These are phyloP conservation scores for Parnassius smintheus DNA, from an alignment of 2,888 invertebrate species.

Conservation along the genomic window DNA sequence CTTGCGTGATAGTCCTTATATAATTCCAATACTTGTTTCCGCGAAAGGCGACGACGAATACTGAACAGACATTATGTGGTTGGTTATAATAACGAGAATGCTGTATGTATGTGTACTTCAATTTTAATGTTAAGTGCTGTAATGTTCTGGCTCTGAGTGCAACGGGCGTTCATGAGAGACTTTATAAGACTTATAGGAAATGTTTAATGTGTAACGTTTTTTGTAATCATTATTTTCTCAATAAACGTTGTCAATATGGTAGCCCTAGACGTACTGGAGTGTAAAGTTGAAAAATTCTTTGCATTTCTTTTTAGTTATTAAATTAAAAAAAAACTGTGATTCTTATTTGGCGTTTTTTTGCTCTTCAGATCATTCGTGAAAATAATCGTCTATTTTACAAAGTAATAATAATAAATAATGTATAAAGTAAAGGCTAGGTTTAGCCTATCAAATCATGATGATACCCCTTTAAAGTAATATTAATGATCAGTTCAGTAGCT, in stretches of 20 bases:
- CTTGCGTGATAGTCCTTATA: slow-evolving; percentile 42
- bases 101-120: slow-evolving; percentile 36
- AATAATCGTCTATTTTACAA: background rate
- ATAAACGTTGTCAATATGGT: slow-evolving; percentile 70
- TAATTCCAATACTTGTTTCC: slow-evolving; percentile 29
- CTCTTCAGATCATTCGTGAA: slow-evolving; percentile 13
- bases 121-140: slow-evolving; percentile 67
- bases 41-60: slow-evolving; percentile 21
- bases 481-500: too few relatives aligned
- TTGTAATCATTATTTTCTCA: slow-evolving; percentile 77
- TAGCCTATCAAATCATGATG: too few relatives aligned
- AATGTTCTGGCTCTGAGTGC: slow-evolving; percentile 52
- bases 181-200: slow-evolving; percentile 79
- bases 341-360: slow-evolving; percentile 63
- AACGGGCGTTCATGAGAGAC: slow-evolving; percentile 68
- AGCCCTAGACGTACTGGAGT: slow-evolving; percentile 76
- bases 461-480: too few relatives aligned
- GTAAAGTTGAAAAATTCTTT: slow-evolving; percentile 73
- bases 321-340: slow-evolving; percentile 79
- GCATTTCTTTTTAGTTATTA: slow-evolving; percentile 79
- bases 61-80: slow-evolving; percentile 26
- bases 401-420: too few relatives aligned
- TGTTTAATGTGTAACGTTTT: slow-evolving; percentile 78
- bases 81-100: slow-evolving; percentile 13
- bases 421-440: too few relatives aligned